Evolutionary conservation across 2,888 invertebrate genomes (phyloP).

Genomic region (Xylota sylvarum): DNA sequence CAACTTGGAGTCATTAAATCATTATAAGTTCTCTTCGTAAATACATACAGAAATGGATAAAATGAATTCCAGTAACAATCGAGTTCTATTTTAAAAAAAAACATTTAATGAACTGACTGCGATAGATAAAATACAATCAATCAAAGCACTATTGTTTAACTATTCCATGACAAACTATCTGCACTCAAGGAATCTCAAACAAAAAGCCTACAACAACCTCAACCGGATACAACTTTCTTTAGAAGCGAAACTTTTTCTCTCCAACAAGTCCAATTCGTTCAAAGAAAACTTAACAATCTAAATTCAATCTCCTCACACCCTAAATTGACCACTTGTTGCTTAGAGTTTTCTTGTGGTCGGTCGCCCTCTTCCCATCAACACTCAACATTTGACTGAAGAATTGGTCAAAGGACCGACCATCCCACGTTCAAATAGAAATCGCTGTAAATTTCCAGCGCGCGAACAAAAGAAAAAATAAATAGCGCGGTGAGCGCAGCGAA

Average conservation of each 20-base stretch:
- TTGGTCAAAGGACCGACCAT: slow-evolving; percentile 48
- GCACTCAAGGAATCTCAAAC: slow-evolving; percentile 8
- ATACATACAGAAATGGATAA: not conserved
- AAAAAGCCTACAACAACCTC: slow-evolving; percentile 23
- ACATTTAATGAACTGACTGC: not conserved
- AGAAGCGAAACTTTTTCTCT: slow-evolving; percentile 32
- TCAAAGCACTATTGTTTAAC: not conserved
- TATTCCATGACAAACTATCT: slow-evolving; percentile 19
- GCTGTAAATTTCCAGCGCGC: slow-evolving; percentile 13
- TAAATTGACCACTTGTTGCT: slow-evolving; percentile 73
- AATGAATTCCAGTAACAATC: not conserved
- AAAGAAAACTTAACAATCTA: slow-evolving; percentile 68
- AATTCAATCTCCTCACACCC: slow-evolving; percentile 71
- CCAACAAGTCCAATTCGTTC: slow-evolving; percentile 46
- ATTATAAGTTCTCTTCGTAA: too few species aligned
- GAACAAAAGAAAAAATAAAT: slow-evolving; percentile 6
- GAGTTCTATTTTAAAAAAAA: not conserved
- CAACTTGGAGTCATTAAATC: too few species aligned
- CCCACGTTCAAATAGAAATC: not conserved
- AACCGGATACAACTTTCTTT: slow-evolving; percentile 48
- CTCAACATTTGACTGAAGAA: slow-evolving; percentile 39
- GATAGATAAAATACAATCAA: not conserved
- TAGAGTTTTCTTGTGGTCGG: slow-evolving; percentile 46
- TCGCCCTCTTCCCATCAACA: slow-evolving; percentile 6
- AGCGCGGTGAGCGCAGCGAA: slow-evolving; percentile 14